Base-by-base conservation (phyloP, 2,888 invertebrate genomes). In the Drosophila yooni region DNA sequence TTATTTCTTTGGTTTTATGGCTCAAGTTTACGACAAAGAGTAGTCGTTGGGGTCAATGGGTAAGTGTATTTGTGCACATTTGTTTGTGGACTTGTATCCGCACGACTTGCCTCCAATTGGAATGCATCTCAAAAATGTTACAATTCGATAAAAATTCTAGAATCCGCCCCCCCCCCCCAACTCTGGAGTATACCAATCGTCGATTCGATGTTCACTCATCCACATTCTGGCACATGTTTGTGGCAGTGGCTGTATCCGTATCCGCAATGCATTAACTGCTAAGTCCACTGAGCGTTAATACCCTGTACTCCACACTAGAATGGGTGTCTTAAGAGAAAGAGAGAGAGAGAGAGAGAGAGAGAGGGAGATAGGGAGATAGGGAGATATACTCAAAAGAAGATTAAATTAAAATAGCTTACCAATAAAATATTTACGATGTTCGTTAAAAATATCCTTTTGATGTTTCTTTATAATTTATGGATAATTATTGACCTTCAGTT, bases 1-100 rank as follows among this genome's bases (percentile, higher is more conserved):
- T 67, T 83, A 56, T 70, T 72, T 81, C 53, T 74, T 63, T 27
- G 34, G 64, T 76, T 86, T 87, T 72, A 88, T 79, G 84, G 74
- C 71, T 59, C 43, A 83, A 86, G 65, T 86, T 84, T 75, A 88
- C 73, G 84, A 88, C 89, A 83, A 79, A 79, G 73, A 69, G 56
- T 70, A 59, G 48, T 71, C 74, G 64, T 43, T 50, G 66, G 80
- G 74, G 73, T 70, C 74, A 84, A 69, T 79, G 70, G 61, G 76
- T 74, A 66, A 69, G 75, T 65, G 66, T 65, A 52, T 31, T 31
- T 62, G 68, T 66, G 70, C 68, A 61, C 58, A 73, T 72, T 38
- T 21, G 40, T 5, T 40, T 33, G 48, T 36, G 36, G 13, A 62
- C 43, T 33, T 50, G 60, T 50, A 61, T 63, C 65, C 60, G 69